Percentiles rank a stretch among this genome's conserved stretches.
phyloP scores from a whole-genome alignment of 2,888 invertebrate genomes.

The Hyppa rectilinea region DNA sequence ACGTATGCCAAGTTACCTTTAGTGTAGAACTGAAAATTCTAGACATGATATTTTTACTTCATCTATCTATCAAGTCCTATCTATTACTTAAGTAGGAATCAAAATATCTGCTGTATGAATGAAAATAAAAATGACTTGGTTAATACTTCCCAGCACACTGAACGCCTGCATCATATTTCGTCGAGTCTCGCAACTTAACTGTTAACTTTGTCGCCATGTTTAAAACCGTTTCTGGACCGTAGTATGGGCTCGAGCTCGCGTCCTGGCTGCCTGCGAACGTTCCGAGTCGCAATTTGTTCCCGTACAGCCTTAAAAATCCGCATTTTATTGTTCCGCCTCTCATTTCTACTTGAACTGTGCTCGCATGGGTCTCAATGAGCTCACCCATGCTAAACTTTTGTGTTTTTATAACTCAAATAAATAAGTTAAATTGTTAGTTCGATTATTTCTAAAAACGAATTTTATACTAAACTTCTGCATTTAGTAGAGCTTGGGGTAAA shows the following conservation, averaged over 20 bases:
- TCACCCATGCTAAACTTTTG: slow-evolving; percentile 68
- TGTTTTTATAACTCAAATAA: slow-evolving; percentile 62
- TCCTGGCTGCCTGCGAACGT: slow-evolving; percentile 80
- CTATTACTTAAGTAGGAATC: no score
- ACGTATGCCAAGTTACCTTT: no score
- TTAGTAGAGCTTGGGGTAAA: not conserved
- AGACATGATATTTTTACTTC: no score
- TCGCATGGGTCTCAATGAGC: slow-evolving; percentile 76
- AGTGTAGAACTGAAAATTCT: no score
- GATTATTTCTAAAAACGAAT: slow-evolving; percentile 11
- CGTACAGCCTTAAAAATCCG: slow-evolving; percentile 88
- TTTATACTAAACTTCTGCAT: no score
- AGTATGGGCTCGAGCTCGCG: slow-evolving; percentile 81
- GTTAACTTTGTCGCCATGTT: not conserved
- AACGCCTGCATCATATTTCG: not conserved
- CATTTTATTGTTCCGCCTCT: slow-evolving; percentile 88
- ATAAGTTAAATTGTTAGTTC: slow-evolving; percentile 24
- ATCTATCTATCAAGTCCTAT: no score
- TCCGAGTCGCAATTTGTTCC: slow-evolving; percentile 87
- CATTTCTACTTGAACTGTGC: slow-evolving; percentile 83
- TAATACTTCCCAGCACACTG: not conserved
- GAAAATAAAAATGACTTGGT: not conserved
- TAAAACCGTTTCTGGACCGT: slow-evolving; percentile 48
- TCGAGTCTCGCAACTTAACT: not conserved
- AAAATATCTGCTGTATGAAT: not conserved